Percentiles rank a stretch among this genome's conserved stretches.
These are phyloP conservation scores for Phalloptychus januarius DNA, from an alignment of 2,797 vertebrate species.

Conservation along the genomic window DNA sequence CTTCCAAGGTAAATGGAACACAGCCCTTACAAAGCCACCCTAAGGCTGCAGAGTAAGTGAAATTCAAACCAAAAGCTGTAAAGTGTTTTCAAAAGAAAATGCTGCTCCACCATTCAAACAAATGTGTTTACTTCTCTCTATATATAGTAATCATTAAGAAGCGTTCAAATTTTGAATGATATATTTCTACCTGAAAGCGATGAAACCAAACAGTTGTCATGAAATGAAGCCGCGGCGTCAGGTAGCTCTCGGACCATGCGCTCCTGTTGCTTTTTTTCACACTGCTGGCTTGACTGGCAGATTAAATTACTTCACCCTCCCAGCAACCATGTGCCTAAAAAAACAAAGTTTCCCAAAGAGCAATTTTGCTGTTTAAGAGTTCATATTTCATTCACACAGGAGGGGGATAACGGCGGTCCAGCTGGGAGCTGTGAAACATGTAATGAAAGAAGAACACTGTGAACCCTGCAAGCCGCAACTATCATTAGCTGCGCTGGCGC, in stretches of 20 bases:
- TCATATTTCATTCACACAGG: slow-evolving; percentile 44
- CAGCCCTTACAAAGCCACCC: not conserved
- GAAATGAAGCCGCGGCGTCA: slow-evolving; percentile 17
- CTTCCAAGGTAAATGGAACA: not conserved
- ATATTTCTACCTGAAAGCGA: not conserved
- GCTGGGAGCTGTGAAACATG: slow-evolving; percentile 28
- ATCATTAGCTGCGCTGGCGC: slow-evolving; percentile 31
- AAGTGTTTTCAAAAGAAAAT: not conserved
- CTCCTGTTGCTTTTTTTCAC: slow-evolving; percentile 39
- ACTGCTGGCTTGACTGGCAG: slow-evolving; percentile 26
- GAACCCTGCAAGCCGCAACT: slow-evolving; percentile 27
- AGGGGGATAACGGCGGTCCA: slow-evolving; percentile 33
- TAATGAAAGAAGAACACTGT: slow-evolving; percentile 31
- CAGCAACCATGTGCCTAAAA: slow-evolving; percentile 36
- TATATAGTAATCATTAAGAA: not conserved
- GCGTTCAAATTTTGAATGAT: not conserved
- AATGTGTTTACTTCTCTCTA: not conserved
- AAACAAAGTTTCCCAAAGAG: slow-evolving; percentile 44
- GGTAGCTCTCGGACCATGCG: slow-evolving; percentile 23
- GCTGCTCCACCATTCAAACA: not conserved
- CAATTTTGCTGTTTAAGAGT: slow-evolving; percentile 46
- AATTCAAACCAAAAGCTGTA: not conserved
- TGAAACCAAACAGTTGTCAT: not conserved
- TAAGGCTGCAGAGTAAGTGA: not conserved
- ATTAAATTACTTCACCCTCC: slow-evolving; percentile 52